Conservation (phyloP, 2,888 invertebrate species). For the Coenonympha arcania region DNA sequence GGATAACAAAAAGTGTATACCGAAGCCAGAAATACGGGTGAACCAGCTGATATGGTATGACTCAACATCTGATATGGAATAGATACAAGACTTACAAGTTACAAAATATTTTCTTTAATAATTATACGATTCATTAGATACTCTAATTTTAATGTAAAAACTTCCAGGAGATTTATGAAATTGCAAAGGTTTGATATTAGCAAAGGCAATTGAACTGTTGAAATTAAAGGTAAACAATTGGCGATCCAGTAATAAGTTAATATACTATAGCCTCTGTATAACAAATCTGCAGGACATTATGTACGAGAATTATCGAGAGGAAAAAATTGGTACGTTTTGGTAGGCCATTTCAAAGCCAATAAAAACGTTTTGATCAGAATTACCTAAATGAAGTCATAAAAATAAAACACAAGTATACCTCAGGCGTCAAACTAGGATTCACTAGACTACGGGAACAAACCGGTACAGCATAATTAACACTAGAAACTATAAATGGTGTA, state of each 20-base stretch:
- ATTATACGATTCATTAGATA: no score
- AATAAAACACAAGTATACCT: background rate
- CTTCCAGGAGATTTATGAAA: no score
- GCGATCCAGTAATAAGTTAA: no score
- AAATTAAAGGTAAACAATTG: no score
- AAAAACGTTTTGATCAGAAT: background rate
- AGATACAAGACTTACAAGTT: background rate
- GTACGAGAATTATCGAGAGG: no score
- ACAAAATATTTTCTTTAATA: background rate
- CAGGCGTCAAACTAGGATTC: constrained; percentile 9
- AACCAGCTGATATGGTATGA: constrained; percentile 12
- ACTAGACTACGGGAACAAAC: constrained; percentile 22
- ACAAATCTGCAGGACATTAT: no score
- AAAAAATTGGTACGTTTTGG: no score
- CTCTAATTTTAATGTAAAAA: no score
- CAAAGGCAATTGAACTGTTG: no score
- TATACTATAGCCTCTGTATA: no score
- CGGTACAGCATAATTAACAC: constrained; percentile 25
- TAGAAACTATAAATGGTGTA: constrained; percentile 26
- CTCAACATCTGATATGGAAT: background rate
- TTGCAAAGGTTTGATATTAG: no score
- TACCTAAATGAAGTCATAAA: background rate
- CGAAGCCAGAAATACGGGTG: background rate
- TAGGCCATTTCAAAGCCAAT: no score
- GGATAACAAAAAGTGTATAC: constrained; percentile 14